Evolutionary conservation across 2,113 vertebrate species (phyloP), one percentile per base, ranked within the genome.

Genomic region (Syngnathus typhle): DNA sequence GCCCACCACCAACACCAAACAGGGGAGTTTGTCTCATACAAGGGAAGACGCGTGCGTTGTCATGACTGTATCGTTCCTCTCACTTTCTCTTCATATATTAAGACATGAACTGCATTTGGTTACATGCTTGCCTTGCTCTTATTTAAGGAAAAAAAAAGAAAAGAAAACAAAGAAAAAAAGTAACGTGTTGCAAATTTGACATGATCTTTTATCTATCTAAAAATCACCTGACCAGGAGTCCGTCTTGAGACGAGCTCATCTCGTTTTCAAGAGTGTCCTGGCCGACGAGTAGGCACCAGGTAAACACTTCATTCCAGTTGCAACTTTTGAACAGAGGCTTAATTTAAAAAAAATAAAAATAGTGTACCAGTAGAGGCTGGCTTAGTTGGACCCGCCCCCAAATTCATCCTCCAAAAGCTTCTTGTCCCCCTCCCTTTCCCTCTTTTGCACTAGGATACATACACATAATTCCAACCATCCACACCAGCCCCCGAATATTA

Each of bases 191-290:
- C 86, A 88, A 87, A 89, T 91, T 90, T 91, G 89, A 91, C 91
- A 78, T 90, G 85, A 90, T 91, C 84, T 91, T 88, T 84, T 87
- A 89, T 89, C 82, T 91, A 92, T 92, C 87, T 90, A 92, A 92
- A 92, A 92, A 92, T 89, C 82, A 92, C 90, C 90, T 90, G 90
- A 92, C 91, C 91, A 92, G 91, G 91, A 91, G 90, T 91, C 84
- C 91, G 90, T 92, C 91, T 92, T 92, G 91, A 92, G 91, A 92
- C 91, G 91, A 92, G 91, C 89, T 85, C 90, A 91, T 92, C 91
- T 92, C 91, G 91, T 92, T 92, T 92, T 92, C 91, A 92, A 92
- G 91, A 91, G 89, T 92, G 90, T 82, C 91, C 91, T 92, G 91
- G 91, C 89, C 91, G 90, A 88, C 84, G 87, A 89, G 75, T 92